These are phyloP conservation scores for Xylophagus ater DNA, from an alignment of 2,888 invertebrate species.

Conservation along the genomic window DNA sequence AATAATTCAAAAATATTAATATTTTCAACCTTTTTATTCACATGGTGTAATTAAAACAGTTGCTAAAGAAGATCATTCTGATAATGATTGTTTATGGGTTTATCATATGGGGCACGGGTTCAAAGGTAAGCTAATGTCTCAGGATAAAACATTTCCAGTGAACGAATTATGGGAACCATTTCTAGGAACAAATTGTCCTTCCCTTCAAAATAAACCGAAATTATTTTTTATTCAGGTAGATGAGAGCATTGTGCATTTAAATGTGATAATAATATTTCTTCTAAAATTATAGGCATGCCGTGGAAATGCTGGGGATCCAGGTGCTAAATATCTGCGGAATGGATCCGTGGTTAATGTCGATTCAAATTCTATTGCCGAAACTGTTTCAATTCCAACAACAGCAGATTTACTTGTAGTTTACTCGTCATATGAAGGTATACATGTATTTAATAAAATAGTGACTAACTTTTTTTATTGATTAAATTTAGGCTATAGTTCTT, in stretches of 20 bases:
- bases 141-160: conserved; percentile 45
- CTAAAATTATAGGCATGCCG: conserved; percentile 53
- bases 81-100: conserved; percentile 49
- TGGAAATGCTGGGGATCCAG: conserved; percentile 47
- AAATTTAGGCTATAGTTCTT: conserved; percentile 57
- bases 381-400: too few relatives aligned
- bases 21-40: conserved; percentile 22
- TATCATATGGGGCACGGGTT: conserved; percentile 53
- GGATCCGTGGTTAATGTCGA: too few relatives aligned
- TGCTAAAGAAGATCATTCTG: conserved; percentile 43
- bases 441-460: too few relatives aligned
- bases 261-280: too few relatives aligned
- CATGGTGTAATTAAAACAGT: too few relatives aligned
- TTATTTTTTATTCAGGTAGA: conserved; percentile 58
- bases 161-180: conserved; percentile 51
- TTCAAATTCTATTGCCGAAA: too few relatives aligned
- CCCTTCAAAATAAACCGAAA: conserved; percentile 58
- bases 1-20: too few relatives aligned
- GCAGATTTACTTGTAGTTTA: conserved; percentile 60
- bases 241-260: too few relatives aligned
- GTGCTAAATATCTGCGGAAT: too few relatives aligned
- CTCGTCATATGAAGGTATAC: conserved; percentile 58
- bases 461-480: too few relatives aligned
- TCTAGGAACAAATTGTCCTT: conserved; percentile 45
- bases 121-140: conserved; percentile 48